phyloP scores from a whole-genome alignment of 2,888 invertebrate species.

The Polymixis lichenea region DNA sequence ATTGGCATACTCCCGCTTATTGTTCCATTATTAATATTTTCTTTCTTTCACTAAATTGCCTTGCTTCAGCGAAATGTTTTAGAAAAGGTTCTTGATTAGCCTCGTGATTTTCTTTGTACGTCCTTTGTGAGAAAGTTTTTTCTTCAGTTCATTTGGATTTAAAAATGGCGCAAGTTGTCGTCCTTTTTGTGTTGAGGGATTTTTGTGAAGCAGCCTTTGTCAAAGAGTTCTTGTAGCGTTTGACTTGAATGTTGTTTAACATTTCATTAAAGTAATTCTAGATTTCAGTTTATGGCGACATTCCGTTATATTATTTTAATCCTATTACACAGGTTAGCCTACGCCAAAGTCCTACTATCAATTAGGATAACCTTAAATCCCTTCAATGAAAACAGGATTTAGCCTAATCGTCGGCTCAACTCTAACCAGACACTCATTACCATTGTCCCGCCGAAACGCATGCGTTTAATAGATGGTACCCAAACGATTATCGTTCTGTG shows the following conservation, averaged over 20 bases:
- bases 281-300: background rate
- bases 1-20: slow-evolving; percentile 63
- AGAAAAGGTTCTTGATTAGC: slow-evolving; percentile 75
- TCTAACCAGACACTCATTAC: slow-evolving; percentile 32
- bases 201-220: slow-evolving; percentile 39
- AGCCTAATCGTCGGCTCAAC: slow-evolving; percentile 15
- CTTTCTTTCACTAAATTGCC: slow-evolving; percentile 67
- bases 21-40: slow-evolving; percentile 71
- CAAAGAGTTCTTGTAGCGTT: slow-evolving; percentile 44
- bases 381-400: slow-evolving; percentile 27
- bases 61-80: slow-evolving; percentile 70
- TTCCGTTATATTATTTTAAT: background rate
- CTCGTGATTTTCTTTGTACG: slow-evolving; percentile 72
- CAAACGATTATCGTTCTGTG: slow-evolving; percentile 68
- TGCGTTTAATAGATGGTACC: slow-evolving; percentile 50
- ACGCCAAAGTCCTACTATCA: background rate
- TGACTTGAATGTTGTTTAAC: slow-evolving; percentile 12
- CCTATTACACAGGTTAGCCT: background rate
- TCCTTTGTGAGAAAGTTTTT: slow-evolving; percentile 65
- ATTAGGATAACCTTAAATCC: background rate
- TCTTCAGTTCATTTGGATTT: slow-evolving; percentile 64
- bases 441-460: slow-evolving; percentile 34
- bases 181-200: slow-evolving; percentile 56
- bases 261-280: slow-evolving; percentile 18
- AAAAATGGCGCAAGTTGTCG: slow-evolving; percentile 56